phyloP scores from a whole-genome alignment of 2,113 vertebrate genomes.

The Poeciliopsis prolifica region DNA sequence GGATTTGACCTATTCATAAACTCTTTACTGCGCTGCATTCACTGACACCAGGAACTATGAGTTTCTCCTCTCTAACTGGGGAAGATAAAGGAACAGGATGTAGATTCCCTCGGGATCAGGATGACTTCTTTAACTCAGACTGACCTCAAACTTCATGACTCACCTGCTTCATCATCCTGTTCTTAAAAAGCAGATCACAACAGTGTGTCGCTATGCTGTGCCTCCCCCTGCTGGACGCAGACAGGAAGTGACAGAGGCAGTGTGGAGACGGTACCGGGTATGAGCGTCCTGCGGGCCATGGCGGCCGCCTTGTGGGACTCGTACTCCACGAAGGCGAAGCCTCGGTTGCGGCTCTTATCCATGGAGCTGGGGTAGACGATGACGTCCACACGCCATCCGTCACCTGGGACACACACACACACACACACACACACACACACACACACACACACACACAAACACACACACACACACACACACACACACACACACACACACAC shows the following conservation, averaged over 20 bases:
- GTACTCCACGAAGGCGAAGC: conserved; percentile 95
- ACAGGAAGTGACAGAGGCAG: background rate
- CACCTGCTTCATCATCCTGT: background rate
- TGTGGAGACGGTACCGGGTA: conserved; percentile 81
- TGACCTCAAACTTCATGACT: too few species aligned
- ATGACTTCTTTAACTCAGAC: too few species aligned
- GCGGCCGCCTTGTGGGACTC: conserved; percentile 96
- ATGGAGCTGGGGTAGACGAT: conserved; percentile 90
- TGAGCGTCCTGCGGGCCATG: conserved; percentile 90
- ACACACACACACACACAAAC: background rate
- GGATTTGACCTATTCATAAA: too few species aligned
- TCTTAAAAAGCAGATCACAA: background rate
- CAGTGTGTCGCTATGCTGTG: background rate
- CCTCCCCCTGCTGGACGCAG: conserved; percentile 50
- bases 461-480: background rate
- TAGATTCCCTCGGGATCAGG: too few species aligned
- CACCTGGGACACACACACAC: conserved; percentile 65
- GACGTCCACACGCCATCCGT: conserved; percentile 94
- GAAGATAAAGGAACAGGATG: too few species aligned
- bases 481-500: background rate
- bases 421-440: background rate
- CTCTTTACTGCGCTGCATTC: too few species aligned
- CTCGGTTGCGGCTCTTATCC: conserved; percentile 91
- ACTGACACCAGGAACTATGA: too few species aligned
- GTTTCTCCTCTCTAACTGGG: too few species aligned